A percentile compares a stretch with the other conserved stretches of the same genome.
Conservation (phyloP, 2,888 invertebrate species). For the Lasioglossum marginatum region DNA sequence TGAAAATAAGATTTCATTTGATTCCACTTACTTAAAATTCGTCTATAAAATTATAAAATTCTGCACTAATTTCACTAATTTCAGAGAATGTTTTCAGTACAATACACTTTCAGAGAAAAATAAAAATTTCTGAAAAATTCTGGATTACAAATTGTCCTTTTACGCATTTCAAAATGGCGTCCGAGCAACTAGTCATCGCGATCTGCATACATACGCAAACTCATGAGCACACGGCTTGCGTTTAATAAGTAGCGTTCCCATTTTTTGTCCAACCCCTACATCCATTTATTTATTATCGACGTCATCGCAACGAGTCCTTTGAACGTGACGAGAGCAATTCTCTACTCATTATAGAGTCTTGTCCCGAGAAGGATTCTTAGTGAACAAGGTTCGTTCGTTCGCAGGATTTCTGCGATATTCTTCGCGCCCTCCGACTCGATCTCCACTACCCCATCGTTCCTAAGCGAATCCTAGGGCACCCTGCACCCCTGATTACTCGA, state of each 20-base stretch:
- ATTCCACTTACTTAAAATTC: too few species aligned
- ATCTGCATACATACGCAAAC: background rate
- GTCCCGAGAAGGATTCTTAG: conserved; percentile 75
- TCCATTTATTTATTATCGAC: conserved; percentile 52
- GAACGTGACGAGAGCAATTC: conserved; percentile 80
- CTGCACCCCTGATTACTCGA: conserved; percentile 72
- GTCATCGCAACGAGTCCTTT: conserved; percentile 30
- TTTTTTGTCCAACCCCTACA: background rate
- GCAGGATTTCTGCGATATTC: conserved; percentile 39
- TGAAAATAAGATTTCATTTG: too few species aligned
- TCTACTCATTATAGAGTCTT: conserved; percentile 80
- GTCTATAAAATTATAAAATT: too few species aligned
- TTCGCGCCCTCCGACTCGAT: conserved; percentile 61
- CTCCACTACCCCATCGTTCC: conserved; percentile 46
- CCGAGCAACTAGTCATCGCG: too few species aligned
- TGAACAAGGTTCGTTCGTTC: conserved; percentile 38
- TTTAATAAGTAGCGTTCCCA: background rate
- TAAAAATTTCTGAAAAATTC: too few species aligned
- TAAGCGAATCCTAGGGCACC: conserved; percentile 53
- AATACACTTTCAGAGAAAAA: background rate
- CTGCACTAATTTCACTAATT: too few species aligned
- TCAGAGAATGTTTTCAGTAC: too few species aligned
- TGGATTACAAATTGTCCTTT: too few species aligned
- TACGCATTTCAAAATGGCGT: too few species aligned
- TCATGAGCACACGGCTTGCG: background rate